phyloP scores from a whole-genome alignment of 1,140 invertebrate genomes.

The Bombus affinis region DNA sequence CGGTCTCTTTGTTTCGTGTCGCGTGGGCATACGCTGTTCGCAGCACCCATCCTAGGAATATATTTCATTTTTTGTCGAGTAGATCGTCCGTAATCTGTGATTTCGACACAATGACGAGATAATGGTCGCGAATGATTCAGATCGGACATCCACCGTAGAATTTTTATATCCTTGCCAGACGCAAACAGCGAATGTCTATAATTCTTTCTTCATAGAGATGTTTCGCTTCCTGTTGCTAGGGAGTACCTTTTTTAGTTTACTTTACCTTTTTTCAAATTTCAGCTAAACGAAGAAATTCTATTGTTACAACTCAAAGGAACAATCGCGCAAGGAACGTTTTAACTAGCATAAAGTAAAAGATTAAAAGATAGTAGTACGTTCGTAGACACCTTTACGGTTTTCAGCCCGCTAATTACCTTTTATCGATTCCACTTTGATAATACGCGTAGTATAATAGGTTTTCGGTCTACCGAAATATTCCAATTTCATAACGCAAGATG shows the following conservation, averaged over 20 bases:
- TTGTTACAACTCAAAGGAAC: neutral
- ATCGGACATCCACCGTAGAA: neutral
- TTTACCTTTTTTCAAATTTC: neutral
- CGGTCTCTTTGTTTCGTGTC: neutral
- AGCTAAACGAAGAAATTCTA: neutral
- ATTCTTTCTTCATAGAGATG: too few species aligned
- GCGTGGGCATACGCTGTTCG: neutral
- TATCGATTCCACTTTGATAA: too few species aligned
- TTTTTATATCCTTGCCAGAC: neutral
- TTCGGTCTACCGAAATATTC: neutral
- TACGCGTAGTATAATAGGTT: too few species aligned
- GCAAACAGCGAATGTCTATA: too few species aligned
- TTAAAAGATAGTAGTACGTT: too few species aligned
- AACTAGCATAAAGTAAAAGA: too few species aligned
- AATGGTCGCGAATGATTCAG: neutral
- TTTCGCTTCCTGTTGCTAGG: too few species aligned
- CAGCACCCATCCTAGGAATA: neutral
- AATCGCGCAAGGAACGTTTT: too few species aligned
- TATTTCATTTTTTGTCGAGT: neutral
- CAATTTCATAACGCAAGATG: neutral
- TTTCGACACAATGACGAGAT: neutral
- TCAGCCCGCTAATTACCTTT: too few species aligned
- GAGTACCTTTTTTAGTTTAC: too few species aligned
- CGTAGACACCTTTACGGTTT: too few species aligned
- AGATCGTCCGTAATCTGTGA: neutral